Percentiles rank a stretch among this genome's conserved stretches.
These are phyloP conservation scores for Diachrysia chrysitis DNA, from an alignment of 2,888 invertebrate species.

Conservation along the genomic window DNA sequence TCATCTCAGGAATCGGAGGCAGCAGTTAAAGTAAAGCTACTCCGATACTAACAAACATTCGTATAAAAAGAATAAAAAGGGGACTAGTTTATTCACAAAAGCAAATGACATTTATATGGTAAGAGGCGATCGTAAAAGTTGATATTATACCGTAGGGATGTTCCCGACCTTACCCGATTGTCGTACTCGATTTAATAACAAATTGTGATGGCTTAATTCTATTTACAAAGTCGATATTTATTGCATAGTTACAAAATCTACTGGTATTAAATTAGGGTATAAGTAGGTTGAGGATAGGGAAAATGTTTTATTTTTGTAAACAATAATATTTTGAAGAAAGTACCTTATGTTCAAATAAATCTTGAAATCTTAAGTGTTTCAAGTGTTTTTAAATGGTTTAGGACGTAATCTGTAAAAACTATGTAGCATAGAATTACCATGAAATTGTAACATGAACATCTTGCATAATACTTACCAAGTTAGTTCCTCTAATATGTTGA, in stretches of 20 bases:
- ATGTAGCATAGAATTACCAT: no score
- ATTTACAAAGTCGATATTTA: neutral
- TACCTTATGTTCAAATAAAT: no score
- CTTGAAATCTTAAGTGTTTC: no score
- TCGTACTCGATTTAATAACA: slow-evolving; percentile 9
- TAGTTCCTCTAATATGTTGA: no score
- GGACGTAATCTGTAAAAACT: no score
- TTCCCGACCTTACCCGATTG: slow-evolving; percentile 19
- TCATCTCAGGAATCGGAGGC: slow-evolving; percentile 52
- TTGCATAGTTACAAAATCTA: neutral
- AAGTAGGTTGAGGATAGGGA: no score
- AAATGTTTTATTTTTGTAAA: no score
- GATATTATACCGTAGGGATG: slow-evolving; percentile 58
- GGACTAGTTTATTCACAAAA: slow-evolving; percentile 64
- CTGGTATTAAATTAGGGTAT: no score
- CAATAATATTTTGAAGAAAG: no score
- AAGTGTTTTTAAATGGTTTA: no score
- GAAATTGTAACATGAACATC: no score
- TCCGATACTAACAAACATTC: slow-evolving; percentile 61
- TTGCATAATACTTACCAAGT: no score
- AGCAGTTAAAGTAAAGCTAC: slow-evolving; percentile 57
- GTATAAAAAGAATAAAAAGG: slow-evolving; percentile 63
- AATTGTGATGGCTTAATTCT: neutral
- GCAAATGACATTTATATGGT: slow-evolving; percentile 65
- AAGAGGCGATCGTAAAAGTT: slow-evolving; percentile 64